These are phyloP conservation scores for Halichoeres trimaculatus DNA, from an alignment of 2,113 vertebrate genomes.

Conservation along the genomic window DNA sequence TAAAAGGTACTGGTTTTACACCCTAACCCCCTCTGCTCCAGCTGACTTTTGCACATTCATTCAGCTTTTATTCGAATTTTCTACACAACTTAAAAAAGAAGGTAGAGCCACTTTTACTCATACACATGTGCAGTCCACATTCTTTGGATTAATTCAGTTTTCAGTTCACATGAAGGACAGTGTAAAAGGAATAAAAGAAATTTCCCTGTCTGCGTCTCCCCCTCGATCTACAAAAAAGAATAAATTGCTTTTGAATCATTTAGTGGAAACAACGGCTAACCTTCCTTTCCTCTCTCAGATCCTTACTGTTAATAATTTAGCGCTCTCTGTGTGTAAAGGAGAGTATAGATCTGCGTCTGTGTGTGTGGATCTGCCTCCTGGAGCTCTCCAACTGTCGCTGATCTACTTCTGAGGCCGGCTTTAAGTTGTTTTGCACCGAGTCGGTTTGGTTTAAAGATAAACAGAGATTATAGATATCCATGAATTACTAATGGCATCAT, in stretches of 20 bases:
- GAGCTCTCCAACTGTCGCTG: conserved; percentile 4
- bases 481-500: neutral
- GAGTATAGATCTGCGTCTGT: neutral
- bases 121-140: neutral
- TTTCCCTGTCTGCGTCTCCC: conserved; percentile 17
- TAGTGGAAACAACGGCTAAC: conserved; percentile 60
- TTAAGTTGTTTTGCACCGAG: neutral
- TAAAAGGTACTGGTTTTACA: neutral
- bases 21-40: neutral
- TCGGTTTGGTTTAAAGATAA: conserved; percentile 6
- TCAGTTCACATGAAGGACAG: conserved; percentile 43
- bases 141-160: conserved; percentile 34
- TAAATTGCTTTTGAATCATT: conserved; percentile 69
- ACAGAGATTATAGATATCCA: neutral
- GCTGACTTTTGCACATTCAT: neutral
- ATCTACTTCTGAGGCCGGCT: conserved; percentile 13
- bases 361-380: conserved; percentile 6
- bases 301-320: conserved; percentile 63
- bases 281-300: conserved; percentile 48
- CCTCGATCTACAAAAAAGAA: conserved; percentile 49
- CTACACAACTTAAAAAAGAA: neutral
- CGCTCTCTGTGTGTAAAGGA: conserved; percentile 26
- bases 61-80: conserved; percentile 7
- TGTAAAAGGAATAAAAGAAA: neutral
- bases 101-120: neutral